Base-by-base conservation (phyloP, 2,888 invertebrate species). In the Pediacus dermestoides region DNA sequence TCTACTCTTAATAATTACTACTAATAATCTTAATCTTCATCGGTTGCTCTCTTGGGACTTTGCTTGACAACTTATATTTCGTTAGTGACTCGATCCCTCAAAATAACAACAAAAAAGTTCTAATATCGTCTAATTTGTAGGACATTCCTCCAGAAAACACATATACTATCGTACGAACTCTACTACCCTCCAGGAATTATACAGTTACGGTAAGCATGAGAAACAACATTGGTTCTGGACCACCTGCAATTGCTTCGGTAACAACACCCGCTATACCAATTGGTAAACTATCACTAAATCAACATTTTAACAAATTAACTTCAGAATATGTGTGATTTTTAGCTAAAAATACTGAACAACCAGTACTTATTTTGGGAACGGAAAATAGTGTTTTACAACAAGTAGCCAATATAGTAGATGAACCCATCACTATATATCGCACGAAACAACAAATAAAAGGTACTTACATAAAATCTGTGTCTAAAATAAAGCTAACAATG, bases 181-280 rank as follows among this genome's bases (percentile, higher is more conserved):
- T 91, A 46, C 70, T 75, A 33, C 79, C 88, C 0, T 76, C 78
- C 13, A 77, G 78, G 12, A 83, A 82, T 57, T 92, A 90, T 61
- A 80, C 80, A 3, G 76, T 91, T n/a, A 80, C 82, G 8, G 76
- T 91, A 12, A 77, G 82, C 2, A 88, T 89, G 82, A 74, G 84
- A 48, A 91, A 91, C 61, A 77, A 77, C 1, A 78, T 81, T 16
- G 91, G 91, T 2, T 81, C 84, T 55, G 89, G 92, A 2, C 90
- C 90, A 0, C 68, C 77, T 3, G 80, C 82, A 1, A 71, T 71
- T 34, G 76, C 77, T 6, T 71, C 72, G 34, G 78, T 88, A 8
- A 75, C 78, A 3, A 89, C 88, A 1, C 81, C 82, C 2, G 74
- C 79, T 4, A 74, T 79, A 64, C 77, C 80, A 78, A 84, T 85